These are phyloP conservation scores for Scarus forsteni DNA, from an alignment of 2,797 vertebrate genomes.

Conservation along the genomic window DNA sequence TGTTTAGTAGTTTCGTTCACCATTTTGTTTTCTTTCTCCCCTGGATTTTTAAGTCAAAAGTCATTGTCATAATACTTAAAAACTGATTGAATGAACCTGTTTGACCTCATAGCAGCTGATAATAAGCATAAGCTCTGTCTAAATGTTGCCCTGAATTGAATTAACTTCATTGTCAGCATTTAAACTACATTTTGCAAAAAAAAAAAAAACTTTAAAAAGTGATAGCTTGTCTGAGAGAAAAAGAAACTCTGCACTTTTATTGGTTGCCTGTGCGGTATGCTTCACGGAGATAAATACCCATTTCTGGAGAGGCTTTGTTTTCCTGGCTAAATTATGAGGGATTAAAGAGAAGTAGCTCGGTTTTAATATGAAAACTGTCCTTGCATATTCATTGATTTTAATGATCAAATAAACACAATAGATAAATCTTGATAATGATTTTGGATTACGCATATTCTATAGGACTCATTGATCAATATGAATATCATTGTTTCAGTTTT, in stretches of 20 bases:
- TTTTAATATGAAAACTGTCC: slow-evolving; percentile 7
- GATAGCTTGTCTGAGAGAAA: too few relatives aligned
- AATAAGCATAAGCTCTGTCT: slow-evolving; percentile 1
- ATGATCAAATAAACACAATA: slow-evolving; percentile 2
- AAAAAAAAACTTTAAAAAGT: too few relatives aligned
- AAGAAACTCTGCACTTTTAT: too few relatives aligned
- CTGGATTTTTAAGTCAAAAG: too few relatives aligned
- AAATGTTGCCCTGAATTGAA: not conserved
- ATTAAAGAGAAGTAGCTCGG: too few relatives aligned
- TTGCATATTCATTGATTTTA: slow-evolving; percentile 19
- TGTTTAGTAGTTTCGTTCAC: not conserved
- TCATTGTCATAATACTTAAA: slow-evolving; percentile 12
- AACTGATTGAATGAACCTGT: slow-evolving; percentile 10
- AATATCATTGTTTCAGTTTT: not conserved
- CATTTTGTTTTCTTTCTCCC: not conserved
- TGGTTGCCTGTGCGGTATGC: too few relatives aligned
- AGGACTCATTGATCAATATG: not conserved
- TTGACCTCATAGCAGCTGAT: slow-evolving; percentile 7
- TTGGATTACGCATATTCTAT: not conserved
- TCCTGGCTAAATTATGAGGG: too few relatives aligned
- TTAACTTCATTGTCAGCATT: not conserved
- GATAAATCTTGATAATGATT: slow-evolving; percentile 14
- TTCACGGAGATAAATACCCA: too few relatives aligned
- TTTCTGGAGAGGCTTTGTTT: too few relatives aligned
- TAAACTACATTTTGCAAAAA: too few relatives aligned